phyloP scores from a whole-genome alignment of 1,140 invertebrate species.

The Lasioglossum baleicum region DNA sequence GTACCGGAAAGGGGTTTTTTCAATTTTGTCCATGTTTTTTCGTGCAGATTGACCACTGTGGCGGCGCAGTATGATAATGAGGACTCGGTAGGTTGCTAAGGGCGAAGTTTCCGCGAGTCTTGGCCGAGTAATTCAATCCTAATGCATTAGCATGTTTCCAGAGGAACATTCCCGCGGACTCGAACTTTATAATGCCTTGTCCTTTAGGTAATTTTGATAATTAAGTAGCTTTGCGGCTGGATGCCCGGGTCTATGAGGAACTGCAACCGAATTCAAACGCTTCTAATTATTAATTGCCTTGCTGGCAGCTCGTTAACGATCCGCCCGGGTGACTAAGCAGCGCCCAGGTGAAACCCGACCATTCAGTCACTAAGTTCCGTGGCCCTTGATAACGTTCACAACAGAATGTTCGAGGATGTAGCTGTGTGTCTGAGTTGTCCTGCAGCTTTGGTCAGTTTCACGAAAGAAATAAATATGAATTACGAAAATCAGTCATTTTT shows the following conservation, averaged over 20 bases:
- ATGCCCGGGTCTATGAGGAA: not conserved
- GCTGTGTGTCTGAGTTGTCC: too few relatives aligned
- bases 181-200: not conserved
- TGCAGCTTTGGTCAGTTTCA: too few relatives aligned
- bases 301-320: not conserved
- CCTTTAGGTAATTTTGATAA: slow-evolving; percentile 5
- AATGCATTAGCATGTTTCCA: not conserved
- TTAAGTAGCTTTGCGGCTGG: slow-evolving; percentile 3
- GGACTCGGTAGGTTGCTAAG: too few relatives aligned
- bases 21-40: too few relatives aligned
- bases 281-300: slow-evolving; percentile 13
- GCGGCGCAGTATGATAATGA: too few relatives aligned
- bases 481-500: too few relatives aligned
- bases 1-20: too few relatives aligned
- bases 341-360: not conserved
- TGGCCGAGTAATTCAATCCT: not conserved
- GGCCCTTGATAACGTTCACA: too few relatives aligned
- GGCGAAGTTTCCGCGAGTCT: not conserved
- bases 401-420: too few relatives aligned
- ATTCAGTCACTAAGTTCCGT: not conserved
- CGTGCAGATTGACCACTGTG: too few relatives aligned
- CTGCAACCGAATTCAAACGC: slow-evolving; percentile 6
- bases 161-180: not conserved
- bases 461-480: too few relatives aligned
- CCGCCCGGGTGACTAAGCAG: not conserved